A percentile compares a stretch with the other conserved stretches of the same genome.
Evolutionary conservation across 2,113 vertebrate genomes (phyloP).

Genomic region (Rhynchopsitta pachyrhyncha): DNA sequence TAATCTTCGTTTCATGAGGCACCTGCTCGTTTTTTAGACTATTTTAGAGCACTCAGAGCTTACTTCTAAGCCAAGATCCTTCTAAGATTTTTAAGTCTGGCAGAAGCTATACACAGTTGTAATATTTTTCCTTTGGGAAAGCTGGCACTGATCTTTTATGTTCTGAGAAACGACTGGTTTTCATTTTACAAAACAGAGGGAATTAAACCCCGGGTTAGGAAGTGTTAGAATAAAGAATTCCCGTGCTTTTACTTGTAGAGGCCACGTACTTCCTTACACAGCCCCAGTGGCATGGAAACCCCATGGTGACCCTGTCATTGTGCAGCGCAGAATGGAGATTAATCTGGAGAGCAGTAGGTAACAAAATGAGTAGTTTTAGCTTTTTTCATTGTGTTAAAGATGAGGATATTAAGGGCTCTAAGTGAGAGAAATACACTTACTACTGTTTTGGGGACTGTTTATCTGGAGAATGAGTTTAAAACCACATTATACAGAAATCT

Average conservation of each 20-base stretch:
- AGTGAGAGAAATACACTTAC: constrained; percentile 17
- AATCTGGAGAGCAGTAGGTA: constrained; percentile 52
- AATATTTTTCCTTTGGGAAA: constrained; percentile 55
- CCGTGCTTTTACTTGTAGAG: constrained; percentile 36
- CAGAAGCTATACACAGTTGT: constrained; percentile 34
- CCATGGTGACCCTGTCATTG: constrained; percentile 43
- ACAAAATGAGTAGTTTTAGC: constrained; percentile 44
- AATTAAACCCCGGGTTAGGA: constrained; percentile 54
- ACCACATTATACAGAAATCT: background rate
- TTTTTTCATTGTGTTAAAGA: background rate
- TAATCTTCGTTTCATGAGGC: constrained; percentile 30
- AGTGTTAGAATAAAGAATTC: constrained; percentile 37
- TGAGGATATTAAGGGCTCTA: constrained; percentile 42
- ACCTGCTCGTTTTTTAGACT: background rate
- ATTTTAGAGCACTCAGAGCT: background rate
- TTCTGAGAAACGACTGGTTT: constrained; percentile 30
- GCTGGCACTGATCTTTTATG: constrained; percentile 34
- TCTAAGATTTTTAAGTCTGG: constrained; percentile 18
- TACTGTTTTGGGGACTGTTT: constrained; percentile 25
- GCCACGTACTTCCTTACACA: background rate
- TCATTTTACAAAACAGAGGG: constrained; percentile 40
- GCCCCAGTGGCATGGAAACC: constrained; percentile 21
- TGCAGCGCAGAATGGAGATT: constrained; percentile 33
- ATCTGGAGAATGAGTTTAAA: constrained; percentile 21
- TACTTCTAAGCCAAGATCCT: constrained; percentile 29